Percentiles rank a stretch among this genome's conserved stretches.
These are phyloP conservation scores for Ceryle rudis DNA, from an alignment of 2,797 vertebrate genomes.

Conservation along the genomic window DNA sequence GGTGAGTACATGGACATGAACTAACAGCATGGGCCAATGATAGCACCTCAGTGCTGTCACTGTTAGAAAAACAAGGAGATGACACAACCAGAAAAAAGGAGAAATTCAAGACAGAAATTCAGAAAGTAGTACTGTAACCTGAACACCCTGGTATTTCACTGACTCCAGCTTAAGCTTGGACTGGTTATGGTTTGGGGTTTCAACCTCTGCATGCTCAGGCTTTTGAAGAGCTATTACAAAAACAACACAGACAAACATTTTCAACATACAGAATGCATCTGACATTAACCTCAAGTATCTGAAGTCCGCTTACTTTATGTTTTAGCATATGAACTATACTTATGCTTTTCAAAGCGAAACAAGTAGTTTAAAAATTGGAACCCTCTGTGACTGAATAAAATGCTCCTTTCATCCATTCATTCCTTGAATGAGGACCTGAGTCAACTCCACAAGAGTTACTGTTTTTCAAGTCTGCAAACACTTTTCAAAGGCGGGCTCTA, in stretches of 20 bases:
- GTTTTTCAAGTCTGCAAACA: neutral
- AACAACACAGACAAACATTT: neutral
- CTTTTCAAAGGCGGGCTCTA: neutral
- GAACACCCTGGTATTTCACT: neutral
- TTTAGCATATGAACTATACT: neutral
- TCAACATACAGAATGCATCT: neutral
- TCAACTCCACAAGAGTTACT: neutral
- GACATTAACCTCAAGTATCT: neutral
- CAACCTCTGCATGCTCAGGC: neutral
- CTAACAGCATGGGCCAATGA: rapidly evolving
- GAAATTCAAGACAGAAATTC: neutral
- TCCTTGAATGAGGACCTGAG: neutral
- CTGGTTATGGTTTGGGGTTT: neutral
- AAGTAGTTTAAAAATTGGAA: slow-evolving; percentile 8
- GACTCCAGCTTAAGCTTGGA: neutral
- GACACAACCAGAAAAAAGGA: neutral
- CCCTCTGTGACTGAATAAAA: neutral
- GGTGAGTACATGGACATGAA: neutral
- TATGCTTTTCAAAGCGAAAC: neutral
- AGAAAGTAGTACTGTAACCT: neutral
- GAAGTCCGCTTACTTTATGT: neutral
- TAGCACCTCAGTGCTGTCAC: neutral
- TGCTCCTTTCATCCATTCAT: slow-evolving; percentile 6
- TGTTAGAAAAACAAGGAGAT: neutral
- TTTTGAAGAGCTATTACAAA: neutral